A percentile compares a stretch with the other conserved stretches of the same genome.
These are phyloP conservation scores for Drosophila ananassae DNA, from an alignment of 1,140 invertebrate genomes.

Conservation along the genomic window DNA sequence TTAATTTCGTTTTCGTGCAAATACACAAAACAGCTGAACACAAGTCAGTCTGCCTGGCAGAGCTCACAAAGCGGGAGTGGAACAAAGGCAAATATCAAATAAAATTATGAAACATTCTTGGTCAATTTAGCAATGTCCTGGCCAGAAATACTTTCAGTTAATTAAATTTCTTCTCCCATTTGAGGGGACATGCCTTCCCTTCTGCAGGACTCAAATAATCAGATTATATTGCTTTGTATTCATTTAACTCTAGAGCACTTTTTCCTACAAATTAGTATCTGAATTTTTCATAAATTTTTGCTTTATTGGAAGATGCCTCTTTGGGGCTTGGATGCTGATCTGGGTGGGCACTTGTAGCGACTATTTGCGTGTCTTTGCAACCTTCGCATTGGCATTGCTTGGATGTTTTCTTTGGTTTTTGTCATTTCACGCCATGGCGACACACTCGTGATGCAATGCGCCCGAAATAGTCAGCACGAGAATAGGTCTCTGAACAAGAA, in stretches of 20 bases:
- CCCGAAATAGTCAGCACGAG: constrained; percentile 37
- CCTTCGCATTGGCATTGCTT: constrained; percentile 56
- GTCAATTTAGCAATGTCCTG: background rate
- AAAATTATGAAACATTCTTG: background rate
- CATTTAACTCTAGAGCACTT: background rate
- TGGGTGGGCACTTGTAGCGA: constrained; percentile 20
- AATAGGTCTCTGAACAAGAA: constrained; percentile 30
- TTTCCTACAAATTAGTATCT: background rate
- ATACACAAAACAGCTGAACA: constrained; percentile 62
- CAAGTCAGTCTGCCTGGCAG: constrained; percentile 18
- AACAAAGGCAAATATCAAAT: background rate
- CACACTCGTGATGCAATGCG: constrained; percentile 54
- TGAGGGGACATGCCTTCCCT: background rate
- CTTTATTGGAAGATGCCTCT: no score
- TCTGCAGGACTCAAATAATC: background rate
- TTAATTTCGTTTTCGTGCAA: constrained; percentile 69
- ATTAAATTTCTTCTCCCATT: background rate
- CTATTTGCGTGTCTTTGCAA: constrained; percentile 49
- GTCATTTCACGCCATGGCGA: constrained; percentile 14
- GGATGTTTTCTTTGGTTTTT: background rate
- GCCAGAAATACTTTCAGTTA: background rate
- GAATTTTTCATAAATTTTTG: no score
- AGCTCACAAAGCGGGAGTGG: constrained; percentile 27
- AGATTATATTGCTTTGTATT: background rate
- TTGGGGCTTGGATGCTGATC: constrained; percentile 1